Evolutionary conservation across 2,888 invertebrate species (phyloP), one percentile per base, ranked within the genome.

Genomic region (Xestia rhomboidea): DNA sequence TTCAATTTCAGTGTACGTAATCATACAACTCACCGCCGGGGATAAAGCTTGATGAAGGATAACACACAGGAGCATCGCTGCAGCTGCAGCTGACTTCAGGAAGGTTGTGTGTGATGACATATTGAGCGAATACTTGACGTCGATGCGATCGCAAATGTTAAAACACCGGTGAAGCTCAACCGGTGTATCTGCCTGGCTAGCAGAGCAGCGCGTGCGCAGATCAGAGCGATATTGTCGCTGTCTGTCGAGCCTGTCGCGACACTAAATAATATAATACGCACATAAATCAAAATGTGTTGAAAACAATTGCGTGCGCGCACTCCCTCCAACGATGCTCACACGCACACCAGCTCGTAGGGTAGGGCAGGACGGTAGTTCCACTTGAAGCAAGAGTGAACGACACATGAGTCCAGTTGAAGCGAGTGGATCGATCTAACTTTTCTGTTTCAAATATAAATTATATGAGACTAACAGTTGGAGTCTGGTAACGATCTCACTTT

Each of bases 221-320:
- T 49, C 63, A 69, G 24, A 30, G 10, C 38, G 57, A 69, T 69
- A 69, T 73, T 72, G 73, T 81, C 81, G 34, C 66, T 54, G 54
- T 44, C 68, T 68, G 64, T 78, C 62, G 54, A 60, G 66, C 38
- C 63, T 51, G 51, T 49, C 73, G 44, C 63, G 38, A 64, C 69
- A 69, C 27, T 60, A 38, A 21, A 78, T 62, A 60, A 41, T 68
- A 73, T 73, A 62, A 60, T 70, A 63, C 63, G 27, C 24, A 68
- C 74, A 80, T 68, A 64, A 74, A 80, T 73, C 73, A 60, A 76
- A 76, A 68, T 38, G 74, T 77, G 77, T 81, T 83, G 82, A 76
- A 73, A 74, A 67, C 34, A 15, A 30, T 54, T 72, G 82, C 82
- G 77, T 73, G 81, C 41, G 54, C 46, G 66, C 66, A 27, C 27